A percentile compares a stretch with the other conserved stretches of the same genome.
Conservation (phyloP, 2,113 vertebrate species). For the Coregonus clupeaformis region DNA sequence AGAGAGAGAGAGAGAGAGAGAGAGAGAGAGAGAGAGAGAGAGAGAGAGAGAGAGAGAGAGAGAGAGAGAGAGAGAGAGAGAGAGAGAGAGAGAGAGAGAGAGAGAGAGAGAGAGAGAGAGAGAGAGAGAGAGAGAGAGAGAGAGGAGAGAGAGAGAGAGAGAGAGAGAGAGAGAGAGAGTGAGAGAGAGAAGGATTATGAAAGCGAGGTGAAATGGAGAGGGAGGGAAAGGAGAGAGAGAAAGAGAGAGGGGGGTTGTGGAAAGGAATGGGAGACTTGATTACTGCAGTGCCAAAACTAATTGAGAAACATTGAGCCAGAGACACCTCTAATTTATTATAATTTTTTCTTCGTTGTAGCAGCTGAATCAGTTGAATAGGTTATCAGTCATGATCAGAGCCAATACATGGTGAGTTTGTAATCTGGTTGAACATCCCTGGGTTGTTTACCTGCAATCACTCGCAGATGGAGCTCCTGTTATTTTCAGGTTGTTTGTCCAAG, state of each 20-base stretch:
- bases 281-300: conserved; percentile 30
- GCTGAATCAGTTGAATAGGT: conserved; percentile 9
- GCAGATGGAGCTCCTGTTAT: too few relatives aligned
- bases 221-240: conserved; percentile 26
- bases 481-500: conserved; percentile 1
- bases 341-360: conserved; percentile 21
- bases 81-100: conserved; percentile 26
- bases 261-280: conserved; percentile 34
- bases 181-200: too few relatives aligned
- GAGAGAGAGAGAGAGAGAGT: conserved; percentile 17
- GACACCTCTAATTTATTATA: conserved; percentile 23
- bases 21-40: conserved; percentile 5
- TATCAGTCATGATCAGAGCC: conserved; percentile 16
- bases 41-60: conserved; percentile 28
- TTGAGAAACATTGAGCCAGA: conserved; percentile 39
- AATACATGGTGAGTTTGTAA: conserved; percentile 1
- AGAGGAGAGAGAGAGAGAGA: too few relatives aligned
- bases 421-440: not conserved
- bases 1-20: too few relatives aligned
- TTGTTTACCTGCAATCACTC: conserved; percentile 14
- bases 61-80: conserved; percentile 6
- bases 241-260: not conserved
- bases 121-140: conserved; percentile 14
- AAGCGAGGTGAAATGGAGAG: conserved; percentile 15
- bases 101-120: conserved; percentile 6